Conservation (phyloP, 2,888 invertebrate genomes). For the Agrochola lychnidis region DNA sequence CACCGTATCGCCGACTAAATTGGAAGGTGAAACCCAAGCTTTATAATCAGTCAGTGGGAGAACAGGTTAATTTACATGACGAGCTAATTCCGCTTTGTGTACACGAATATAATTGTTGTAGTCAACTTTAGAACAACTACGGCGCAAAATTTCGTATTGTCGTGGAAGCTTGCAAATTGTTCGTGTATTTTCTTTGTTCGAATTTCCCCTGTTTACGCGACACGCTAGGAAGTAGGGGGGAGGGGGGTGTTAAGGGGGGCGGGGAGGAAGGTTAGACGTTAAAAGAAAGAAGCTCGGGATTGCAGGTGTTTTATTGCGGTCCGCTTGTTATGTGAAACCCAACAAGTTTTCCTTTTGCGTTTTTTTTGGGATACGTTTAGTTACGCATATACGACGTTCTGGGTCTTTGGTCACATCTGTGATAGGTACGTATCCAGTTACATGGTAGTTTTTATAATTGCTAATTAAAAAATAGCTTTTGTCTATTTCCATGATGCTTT, state of each 20-base stretch:
- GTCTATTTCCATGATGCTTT: too few species aligned
- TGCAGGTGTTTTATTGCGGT: slow-evolving; percentile 78
- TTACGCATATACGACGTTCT: slow-evolving; percentile 39
- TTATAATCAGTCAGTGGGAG: slow-evolving; percentile 53
- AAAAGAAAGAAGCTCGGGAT: slow-evolving; percentile 69
- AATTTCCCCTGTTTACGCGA: slow-evolving; percentile 67
- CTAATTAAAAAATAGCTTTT: too few species aligned
- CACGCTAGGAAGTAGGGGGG: slow-evolving; percentile 62
- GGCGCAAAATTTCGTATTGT: slow-evolving; percentile 64
- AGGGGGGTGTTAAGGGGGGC: slow-evolving; percentile 40
- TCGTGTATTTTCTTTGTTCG: slow-evolving; percentile 69
- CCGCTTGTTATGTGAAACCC: slow-evolving; percentile 74
- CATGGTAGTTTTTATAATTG: neutral
- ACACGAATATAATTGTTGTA: slow-evolving; percentile 56
- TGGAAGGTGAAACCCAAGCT: slow-evolving; percentile 40
- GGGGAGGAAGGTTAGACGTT: slow-evolving; percentile 59
- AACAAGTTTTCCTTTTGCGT: slow-evolving; percentile 68
- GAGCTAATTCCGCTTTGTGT: slow-evolving; percentile 56
- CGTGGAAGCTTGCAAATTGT: slow-evolving; percentile 61
- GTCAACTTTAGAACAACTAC: slow-evolving; percentile 56
- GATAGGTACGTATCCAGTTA: neutral
- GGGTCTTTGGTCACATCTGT: slow-evolving; percentile 5
- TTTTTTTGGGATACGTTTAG: slow-evolving; percentile 56
- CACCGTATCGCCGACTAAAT: slow-evolving; percentile 48
- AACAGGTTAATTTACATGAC: slow-evolving; percentile 57